Conservation (phyloP, 2,113 vertebrate species). For the Apistogramma diplotaenia region DNA sequence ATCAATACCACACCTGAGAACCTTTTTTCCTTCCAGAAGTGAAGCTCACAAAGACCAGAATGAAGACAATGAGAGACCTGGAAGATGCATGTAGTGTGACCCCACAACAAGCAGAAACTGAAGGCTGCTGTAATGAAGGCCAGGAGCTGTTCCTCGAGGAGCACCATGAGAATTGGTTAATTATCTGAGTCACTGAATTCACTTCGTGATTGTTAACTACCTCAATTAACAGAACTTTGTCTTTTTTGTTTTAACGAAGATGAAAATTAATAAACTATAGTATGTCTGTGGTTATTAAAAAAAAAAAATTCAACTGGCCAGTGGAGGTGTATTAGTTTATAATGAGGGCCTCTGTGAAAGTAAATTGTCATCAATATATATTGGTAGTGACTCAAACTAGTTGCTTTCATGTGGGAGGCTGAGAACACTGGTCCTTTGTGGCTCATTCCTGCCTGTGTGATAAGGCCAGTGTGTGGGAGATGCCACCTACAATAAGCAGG, state of each 20-base stretch:
- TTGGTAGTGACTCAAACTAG: conserved; percentile 16
- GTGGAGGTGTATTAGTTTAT: background rate
- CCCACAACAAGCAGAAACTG: background rate
- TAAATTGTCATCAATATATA: background rate
- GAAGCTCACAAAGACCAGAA: background rate
- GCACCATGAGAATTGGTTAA: background rate
- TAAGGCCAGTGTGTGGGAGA: conserved; percentile 51
- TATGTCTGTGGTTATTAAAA: background rate
- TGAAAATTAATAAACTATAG: no score
- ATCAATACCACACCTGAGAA: background rate
- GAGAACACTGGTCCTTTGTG: conserved; percentile 40
- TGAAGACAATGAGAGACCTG: background rate
- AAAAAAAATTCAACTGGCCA: background rate
- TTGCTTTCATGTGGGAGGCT: conserved; percentile 36
- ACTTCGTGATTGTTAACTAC: background rate
- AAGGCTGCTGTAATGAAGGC: background rate
- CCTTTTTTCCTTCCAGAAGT: background rate
- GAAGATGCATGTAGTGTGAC: background rate
- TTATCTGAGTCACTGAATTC: background rate
- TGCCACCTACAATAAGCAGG: conserved; percentile 33
- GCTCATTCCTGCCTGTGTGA: conserved; percentile 36
- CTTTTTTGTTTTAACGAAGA: no score
- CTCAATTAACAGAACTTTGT: background rate
- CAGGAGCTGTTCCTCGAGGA: background rate
- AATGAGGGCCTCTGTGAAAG: conserved; percentile 9